Evolutionary conservation across 2,113 vertebrate genomes (phyloP).

Genomic region (Protomyctophum bolini): DNA sequence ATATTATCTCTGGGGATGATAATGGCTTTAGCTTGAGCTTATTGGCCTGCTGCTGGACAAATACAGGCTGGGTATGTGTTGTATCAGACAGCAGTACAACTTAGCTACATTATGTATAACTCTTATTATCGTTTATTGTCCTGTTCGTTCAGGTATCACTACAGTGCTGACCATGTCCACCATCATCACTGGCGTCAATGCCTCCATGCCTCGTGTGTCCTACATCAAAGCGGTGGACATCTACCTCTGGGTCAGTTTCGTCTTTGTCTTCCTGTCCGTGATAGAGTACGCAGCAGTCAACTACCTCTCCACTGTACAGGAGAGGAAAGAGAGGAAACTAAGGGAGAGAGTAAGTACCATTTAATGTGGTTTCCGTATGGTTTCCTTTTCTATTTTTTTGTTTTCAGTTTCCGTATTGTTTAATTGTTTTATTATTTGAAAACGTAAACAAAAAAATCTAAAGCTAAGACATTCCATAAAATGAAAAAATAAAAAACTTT

Average conservation of each 20-base stretch:
- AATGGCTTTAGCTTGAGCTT: too few relatives aligned
- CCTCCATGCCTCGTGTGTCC: conserved; percentile 96
- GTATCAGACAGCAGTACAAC: too few relatives aligned
- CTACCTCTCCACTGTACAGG: conserved; percentile 83
- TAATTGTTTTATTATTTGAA: too few relatives aligned
- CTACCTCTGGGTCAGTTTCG: conserved; percentile 98
- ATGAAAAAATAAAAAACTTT: too few relatives aligned
- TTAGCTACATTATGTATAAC: too few relatives aligned
- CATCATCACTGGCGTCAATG: conserved; percentile 94
- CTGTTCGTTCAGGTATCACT: conserved; percentile 78
- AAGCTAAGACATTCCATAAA: too few relatives aligned
- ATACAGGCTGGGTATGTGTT: too few relatives aligned
- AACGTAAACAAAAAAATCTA: too few relatives aligned
- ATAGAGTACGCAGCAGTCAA: conserved; percentile 91
- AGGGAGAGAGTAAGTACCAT: conserved; percentile 76
- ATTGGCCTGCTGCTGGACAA: too few relatives aligned
- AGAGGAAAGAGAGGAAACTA: conserved; percentile 82
- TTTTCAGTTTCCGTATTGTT: too few relatives aligned
- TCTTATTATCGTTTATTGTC: not conserved
- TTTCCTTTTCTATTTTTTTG: too few relatives aligned
- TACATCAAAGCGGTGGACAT: conserved; percentile 98
- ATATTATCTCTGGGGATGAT: too few relatives aligned
- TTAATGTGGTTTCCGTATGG: not conserved
- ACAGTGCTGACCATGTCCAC: conserved; percentile 84
- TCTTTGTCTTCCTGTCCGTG: conserved; percentile 97